Conservation (phyloP, 2,797 vertebrate species). For the Sandelia bainsii region DNA sequence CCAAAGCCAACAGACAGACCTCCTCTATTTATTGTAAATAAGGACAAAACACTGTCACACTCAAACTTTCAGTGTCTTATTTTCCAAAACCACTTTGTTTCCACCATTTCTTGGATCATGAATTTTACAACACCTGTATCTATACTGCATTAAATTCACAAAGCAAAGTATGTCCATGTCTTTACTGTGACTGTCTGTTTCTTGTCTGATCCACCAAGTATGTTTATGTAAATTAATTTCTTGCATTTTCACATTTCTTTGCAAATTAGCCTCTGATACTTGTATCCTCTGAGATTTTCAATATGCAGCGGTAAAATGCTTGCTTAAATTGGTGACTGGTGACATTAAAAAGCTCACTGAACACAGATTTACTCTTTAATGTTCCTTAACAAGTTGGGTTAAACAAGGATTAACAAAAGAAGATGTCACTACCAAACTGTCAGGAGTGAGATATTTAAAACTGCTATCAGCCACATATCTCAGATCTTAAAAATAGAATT, state of each 20-base stretch:
- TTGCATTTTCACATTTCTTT: background rate
- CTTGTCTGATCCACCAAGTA: too few relatives aligned
- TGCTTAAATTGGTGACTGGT: background rate
- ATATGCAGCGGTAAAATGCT: background rate
- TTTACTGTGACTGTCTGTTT: too few relatives aligned
- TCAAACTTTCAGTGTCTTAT: background rate
- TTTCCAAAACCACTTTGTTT: background rate
- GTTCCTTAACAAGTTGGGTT: background rate
- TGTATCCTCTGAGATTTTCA: background rate
- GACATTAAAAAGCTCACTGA: background rate
- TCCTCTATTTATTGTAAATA: constrained; percentile 18
- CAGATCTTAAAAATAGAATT: background rate
- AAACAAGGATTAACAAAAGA: background rate
- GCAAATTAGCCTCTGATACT: background rate
- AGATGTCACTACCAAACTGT: background rate
- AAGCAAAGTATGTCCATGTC: too few relatives aligned
- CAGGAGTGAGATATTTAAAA: background rate
- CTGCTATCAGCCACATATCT: background rate
- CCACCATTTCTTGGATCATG: background rate
- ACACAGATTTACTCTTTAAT: background rate
- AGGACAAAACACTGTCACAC: background rate
- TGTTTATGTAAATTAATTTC: background rate
- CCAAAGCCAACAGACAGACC: background rate
- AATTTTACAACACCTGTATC: too few relatives aligned
- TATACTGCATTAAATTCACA: too few relatives aligned